phyloP scores from a whole-genome alignment of 2,888 invertebrate genomes.

The Lamellibrachia satsuma region DNA sequence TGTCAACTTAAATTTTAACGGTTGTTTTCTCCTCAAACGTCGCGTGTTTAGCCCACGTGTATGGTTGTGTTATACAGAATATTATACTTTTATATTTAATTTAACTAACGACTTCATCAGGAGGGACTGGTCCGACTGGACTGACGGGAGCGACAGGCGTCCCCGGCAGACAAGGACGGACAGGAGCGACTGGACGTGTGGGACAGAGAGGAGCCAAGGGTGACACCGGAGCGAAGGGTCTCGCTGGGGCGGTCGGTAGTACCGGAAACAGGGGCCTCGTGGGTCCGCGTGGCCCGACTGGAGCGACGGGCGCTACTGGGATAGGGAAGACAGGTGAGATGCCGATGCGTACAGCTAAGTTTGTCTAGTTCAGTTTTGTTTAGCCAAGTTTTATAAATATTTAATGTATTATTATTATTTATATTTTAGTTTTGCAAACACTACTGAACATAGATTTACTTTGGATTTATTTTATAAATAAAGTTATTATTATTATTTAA shows the following conservation, averaged over 20 bases:
- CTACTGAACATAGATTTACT: too few relatives aligned
- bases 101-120: background rate
- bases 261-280: background rate
- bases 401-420: too few relatives aligned
- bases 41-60: too few relatives aligned
- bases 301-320: constrained; percentile 14
- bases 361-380: too few relatives aligned
- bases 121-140: background rate
- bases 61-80: too few relatives aligned
- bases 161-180: background rate
- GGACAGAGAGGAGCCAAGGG: background rate
- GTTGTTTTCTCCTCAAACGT: too few relatives aligned
- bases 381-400: too few relatives aligned
- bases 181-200: background rate
- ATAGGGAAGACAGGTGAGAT: background rate
- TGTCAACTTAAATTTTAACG: too few relatives aligned
- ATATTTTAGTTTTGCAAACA: too few relatives aligned
- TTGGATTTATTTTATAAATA: too few relatives aligned
- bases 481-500: too few relatives aligned
- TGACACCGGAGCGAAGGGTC: background rate
- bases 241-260: background rate
- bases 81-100: too few relatives aligned
- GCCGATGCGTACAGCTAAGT: background rate
- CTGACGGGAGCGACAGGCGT: constrained; percentile 18
- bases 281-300: background rate